phyloP scores from a whole-genome alignment of 1,140 invertebrate genomes.

The Trichogramma pretiosum region DNA sequence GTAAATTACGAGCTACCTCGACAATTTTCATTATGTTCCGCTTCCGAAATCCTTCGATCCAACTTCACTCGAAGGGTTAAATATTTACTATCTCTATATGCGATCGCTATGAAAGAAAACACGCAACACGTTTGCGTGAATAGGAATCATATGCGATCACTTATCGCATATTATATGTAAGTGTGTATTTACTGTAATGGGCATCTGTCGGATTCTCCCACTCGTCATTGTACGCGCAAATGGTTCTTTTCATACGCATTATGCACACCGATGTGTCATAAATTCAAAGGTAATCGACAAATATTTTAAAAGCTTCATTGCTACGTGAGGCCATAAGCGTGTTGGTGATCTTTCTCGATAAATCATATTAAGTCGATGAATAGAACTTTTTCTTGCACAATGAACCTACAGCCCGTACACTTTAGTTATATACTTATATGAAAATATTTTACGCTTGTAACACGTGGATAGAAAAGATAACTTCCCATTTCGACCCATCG shows the following conservation, averaged over 20 bases:
- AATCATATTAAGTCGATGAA: slow-evolving; percentile 4
- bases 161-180: too few relatives aligned
- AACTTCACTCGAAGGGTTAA: slow-evolving; percentile 6
- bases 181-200: too few relatives aligned
- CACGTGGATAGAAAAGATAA: too few relatives aligned
- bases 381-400: background rate
- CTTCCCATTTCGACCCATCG: background rate
- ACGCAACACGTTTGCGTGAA: too few relatives aligned
- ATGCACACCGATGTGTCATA: too few relatives aligned
- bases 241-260: too few relatives aligned
- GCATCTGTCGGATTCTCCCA: slow-evolving; percentile 15
- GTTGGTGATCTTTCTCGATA: background rate
- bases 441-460: too few relatives aligned
- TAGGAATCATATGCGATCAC: too few relatives aligned
- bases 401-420: too few relatives aligned
- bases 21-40: background rate
- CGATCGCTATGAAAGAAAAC: background rate
- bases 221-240: too few relatives aligned
- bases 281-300: too few relatives aligned
- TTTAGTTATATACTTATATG: too few relatives aligned
- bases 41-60: background rate
- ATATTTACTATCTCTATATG: slow-evolving; percentile 15
- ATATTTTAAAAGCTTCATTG: background rate
- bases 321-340: background rate
- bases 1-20: slow-evolving; percentile 14